A percentile compares a stretch with the other conserved stretches of the same genome.
Conservation (phyloP, 2,797 vertebrate genomes). For the Graptemys geographica region DNA sequence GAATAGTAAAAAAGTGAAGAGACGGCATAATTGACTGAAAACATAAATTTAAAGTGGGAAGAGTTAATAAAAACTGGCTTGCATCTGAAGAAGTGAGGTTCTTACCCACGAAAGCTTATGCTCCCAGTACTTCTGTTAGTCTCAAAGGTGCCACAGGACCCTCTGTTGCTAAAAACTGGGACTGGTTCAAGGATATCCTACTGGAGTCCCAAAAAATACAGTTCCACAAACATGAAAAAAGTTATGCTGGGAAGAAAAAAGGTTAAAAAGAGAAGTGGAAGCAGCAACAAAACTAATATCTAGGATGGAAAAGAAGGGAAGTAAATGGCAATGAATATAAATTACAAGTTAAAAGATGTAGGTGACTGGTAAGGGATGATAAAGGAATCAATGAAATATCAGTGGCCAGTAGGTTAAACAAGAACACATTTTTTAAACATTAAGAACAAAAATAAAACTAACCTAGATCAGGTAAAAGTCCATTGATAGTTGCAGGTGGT, state of each 20-base stretch:
- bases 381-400: not conserved
- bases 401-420: not conserved
- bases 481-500: not conserved
- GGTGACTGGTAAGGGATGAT: not conserved
- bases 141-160: too few relatives aligned
- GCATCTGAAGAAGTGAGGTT: too few relatives aligned
- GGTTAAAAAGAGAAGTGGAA: not conserved
- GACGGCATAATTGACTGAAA: not conserved
- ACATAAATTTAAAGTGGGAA: not conserved
- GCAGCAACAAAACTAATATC: not conserved
- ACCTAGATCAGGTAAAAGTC: not conserved
- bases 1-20: not conserved
- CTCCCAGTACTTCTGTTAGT: too few relatives aligned
- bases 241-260: not conserved
- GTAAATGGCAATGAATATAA: not conserved
- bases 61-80: not conserved
- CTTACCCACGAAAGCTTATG: too few relatives aligned
- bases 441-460: not conserved
- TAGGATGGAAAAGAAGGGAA: not conserved
- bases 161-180: not conserved
- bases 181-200: not conserved
- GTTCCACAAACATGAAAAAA: not conserved
- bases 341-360: not conserved
- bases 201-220: not conserved
- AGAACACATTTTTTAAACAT: not conserved